These are phyloP conservation scores for Lepilemur ruficaudatus DNA, from an alignment of 2,797 vertebrate species.

Conservation along the genomic window DNA sequence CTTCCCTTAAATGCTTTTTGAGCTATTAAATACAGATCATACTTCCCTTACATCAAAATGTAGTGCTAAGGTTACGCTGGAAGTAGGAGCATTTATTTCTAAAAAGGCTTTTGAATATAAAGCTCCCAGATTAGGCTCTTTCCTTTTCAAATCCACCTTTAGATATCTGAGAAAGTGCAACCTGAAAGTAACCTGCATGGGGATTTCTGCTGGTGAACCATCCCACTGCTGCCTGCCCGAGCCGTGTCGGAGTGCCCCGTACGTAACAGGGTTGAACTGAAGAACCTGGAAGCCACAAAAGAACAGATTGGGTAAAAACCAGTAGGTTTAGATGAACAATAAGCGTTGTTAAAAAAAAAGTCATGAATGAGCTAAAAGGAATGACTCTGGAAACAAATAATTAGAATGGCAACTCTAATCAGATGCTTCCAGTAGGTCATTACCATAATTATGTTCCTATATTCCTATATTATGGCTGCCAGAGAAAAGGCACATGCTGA, in stretches of 20 bases:
- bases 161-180: not conserved
- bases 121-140: not conserved
- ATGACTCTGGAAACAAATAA: constrained; percentile 58
- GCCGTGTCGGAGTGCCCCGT: not conserved
- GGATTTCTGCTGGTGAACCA: not conserved
- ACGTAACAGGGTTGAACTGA: accelerated
- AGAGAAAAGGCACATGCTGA: not conserved
- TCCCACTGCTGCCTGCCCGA: not conserved
- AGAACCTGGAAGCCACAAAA: not conserved
- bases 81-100: not conserved
- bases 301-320: constrained; percentile 6
- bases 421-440: constrained; percentile 2
- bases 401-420: constrained; percentile 31
- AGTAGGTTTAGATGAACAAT: not conserved
- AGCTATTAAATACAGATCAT: not conserved
- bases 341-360: constrained; percentile 32
- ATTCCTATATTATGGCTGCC: not conserved
- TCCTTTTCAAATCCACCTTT: constrained; percentile 13
- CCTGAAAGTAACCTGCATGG: not conserved
- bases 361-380: not conserved
- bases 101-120: constrained; percentile 18
- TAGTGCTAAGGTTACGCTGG: not conserved
- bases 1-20: not conserved
- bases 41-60: not conserved
- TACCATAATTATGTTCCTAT: not conserved